phyloP scores from a whole-genome alignment of 2,888 invertebrate genomes.

The Selenia dentaria region DNA sequence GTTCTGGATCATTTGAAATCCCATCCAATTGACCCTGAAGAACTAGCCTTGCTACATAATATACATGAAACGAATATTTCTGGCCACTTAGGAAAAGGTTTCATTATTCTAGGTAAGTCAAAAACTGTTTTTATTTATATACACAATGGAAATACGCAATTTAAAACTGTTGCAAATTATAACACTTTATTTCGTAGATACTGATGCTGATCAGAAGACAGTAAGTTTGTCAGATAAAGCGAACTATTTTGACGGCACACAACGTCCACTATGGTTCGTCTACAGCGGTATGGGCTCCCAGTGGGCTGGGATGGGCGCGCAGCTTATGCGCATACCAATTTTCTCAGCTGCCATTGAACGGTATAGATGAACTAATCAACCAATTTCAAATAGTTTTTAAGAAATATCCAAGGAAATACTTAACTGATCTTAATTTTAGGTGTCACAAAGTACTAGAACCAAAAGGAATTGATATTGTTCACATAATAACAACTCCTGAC shows the following conservation, averaged over 20 bases:
- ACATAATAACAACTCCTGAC: conserved; percentile 33
- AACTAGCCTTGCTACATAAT: conserved; percentile 69
- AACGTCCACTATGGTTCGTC: conserved; percentile 87
- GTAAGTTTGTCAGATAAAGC: conserved; percentile 46
- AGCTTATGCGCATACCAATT: conserved; percentile 86
- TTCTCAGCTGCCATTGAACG: conserved; percentile 83
- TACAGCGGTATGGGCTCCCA: conserved; percentile 91
- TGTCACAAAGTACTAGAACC: conserved; percentile 26
- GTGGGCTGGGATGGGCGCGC: conserved; percentile 87
- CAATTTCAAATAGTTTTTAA: neutral
- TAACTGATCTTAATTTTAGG: conserved; percentile 5
- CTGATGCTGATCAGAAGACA: conserved; percentile 48
- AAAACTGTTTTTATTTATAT: no score
- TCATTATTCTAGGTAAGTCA: conserved; percentile 72
- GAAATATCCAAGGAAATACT: no score
- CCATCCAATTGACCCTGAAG: conserved; percentile 68
- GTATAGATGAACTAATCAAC: conserved; percentile 21
- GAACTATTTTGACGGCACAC: conserved; percentile 54
- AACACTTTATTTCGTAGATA: no score
- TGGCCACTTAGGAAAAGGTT: conserved; percentile 86
- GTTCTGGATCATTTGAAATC: conserved; percentile 51
- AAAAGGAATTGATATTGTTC: conserved; percentile 30
- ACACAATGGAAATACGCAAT: no score
- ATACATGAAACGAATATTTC: conserved; percentile 64
- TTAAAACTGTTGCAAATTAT: no score